phyloP scores from a whole-genome alignment of 2,888 invertebrate species.

The Caenorhabditis doughertyi region DNA sequence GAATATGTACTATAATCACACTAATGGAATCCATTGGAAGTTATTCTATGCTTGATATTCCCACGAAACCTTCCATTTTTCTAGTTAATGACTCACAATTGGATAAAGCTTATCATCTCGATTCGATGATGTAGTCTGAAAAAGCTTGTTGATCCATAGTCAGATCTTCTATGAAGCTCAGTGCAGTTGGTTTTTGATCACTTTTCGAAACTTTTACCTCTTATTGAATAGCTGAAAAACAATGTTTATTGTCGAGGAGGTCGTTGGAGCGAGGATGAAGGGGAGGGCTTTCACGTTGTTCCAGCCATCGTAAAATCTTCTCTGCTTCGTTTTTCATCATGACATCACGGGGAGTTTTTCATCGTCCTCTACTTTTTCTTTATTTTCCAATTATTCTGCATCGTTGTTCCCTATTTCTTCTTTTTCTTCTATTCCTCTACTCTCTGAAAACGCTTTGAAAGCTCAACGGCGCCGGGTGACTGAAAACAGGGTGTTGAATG shows the following conservation, averaged over 20 bases:
- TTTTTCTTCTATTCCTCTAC: conserved; percentile 40
- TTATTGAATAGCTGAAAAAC: neutral
- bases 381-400: conserved; percentile 6
- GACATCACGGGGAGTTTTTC: conserved; percentile 19
- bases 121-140: conserved; percentile 7
- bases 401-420: neutral
- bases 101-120: neutral
- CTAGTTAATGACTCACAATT: neutral
- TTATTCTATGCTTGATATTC: neutral
- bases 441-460: conserved; percentile 1
- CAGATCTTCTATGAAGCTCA: neutral
- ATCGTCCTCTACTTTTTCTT: neutral
- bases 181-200: conserved; percentile 2
- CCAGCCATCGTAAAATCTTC: conserved; percentile 16
- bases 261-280: neutral
- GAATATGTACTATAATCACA: conserved; percentile 1
- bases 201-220: neutral
- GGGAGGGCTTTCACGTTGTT: neutral
- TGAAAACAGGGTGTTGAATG: neutral
- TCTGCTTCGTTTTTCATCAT: conserved; percentile 11
- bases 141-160: neutral
- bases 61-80: neutral
- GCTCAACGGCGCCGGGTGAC: conserved; percentile 13
- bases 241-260: neutral
- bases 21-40: neutral